Conservation (phyloP, 1,140 invertebrate genomes). For the Ptiloglossa arizonensis region DNA sequence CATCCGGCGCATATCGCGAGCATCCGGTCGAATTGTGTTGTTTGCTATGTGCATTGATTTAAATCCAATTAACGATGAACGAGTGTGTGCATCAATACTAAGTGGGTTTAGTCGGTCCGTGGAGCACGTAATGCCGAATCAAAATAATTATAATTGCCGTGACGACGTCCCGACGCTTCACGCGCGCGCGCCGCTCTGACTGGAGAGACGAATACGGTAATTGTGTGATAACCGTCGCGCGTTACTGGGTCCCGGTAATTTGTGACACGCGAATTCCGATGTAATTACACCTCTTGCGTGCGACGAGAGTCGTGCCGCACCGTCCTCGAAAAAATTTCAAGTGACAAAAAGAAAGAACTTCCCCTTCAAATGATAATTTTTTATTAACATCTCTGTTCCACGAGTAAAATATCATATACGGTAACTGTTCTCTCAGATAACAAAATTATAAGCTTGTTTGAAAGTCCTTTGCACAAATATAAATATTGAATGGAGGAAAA, state of each 20-base stretch:
- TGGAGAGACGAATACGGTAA: neutral
- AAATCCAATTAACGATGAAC: slow-evolving; percentile 56
- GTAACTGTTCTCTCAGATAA: too few relatives aligned
- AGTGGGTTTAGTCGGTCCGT: slow-evolving; percentile 48
- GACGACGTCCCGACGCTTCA: slow-evolving; percentile 36
- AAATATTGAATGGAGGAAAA: too few relatives aligned
- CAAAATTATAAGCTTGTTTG: too few relatives aligned
- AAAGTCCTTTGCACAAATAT: too few relatives aligned
- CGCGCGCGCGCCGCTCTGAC: neutral
- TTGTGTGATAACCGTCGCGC: slow-evolving; percentile 1
- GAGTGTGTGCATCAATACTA: slow-evolving; percentile 37
- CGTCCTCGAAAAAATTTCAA: too few relatives aligned
- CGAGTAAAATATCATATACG: too few relatives aligned
- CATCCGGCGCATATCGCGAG: slow-evolving; percentile 14
- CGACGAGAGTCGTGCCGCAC: too few relatives aligned
- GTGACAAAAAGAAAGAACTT: too few relatives aligned
- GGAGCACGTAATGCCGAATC: slow-evolving; percentile 50
- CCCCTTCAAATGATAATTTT: too few relatives aligned
- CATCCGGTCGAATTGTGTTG: slow-evolving; percentile 37
- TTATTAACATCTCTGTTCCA: too few relatives aligned
- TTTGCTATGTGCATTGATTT: slow-evolving; percentile 39
- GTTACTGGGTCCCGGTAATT: slow-evolving; percentile 9
- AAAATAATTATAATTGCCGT: slow-evolving; percentile 59
- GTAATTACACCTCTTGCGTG: neutral
- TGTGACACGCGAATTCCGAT: too few relatives aligned